Evolutionary conservation across 2,888 invertebrate species (phyloP).

Genomic region (Chrysotoxum bicinctum): DNA sequence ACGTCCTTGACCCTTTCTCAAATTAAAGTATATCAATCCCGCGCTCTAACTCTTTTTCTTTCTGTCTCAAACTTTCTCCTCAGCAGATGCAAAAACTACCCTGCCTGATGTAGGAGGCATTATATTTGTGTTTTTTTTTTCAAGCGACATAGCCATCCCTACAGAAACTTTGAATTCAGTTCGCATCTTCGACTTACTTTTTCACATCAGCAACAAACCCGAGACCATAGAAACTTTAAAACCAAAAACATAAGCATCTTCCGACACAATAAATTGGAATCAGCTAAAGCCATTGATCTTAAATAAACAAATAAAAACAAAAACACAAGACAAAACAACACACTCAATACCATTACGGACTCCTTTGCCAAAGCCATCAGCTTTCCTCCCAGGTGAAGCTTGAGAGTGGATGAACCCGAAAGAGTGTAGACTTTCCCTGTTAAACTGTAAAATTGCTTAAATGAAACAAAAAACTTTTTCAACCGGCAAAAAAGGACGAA

Average conservation of each 20-base stretch:
- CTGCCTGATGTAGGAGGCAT: not conserved
- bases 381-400: not conserved
- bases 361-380: slow-evolving; percentile 51
- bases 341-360: slow-evolving; percentile 45
- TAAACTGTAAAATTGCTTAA: slow-evolving; percentile 25
- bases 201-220: not conserved
- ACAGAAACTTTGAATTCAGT: not conserved
- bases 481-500: not conserved
- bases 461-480: slow-evolving; percentile 18
- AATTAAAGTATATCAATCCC: slow-evolving; percentile 3
- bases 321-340: slow-evolving; percentile 23
- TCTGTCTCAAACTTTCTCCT: slow-evolving; percentile 7
- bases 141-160: not conserved
- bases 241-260: not conserved
- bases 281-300: slow-evolving; percentile 49
- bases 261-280: slow-evolving; percentile 19
- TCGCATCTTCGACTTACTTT: not conserved
- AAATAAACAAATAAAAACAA: slow-evolving; percentile 1
- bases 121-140: not conserved
- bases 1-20: slow-evolving; percentile 52
- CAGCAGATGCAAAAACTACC: not conserved
- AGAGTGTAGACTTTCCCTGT: slow-evolving; percentile 28
- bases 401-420: slow-evolving; percentile 38
- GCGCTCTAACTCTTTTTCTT: not conserved
- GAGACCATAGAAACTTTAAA: not conserved